These are phyloP conservation scores for Pilophorus perplexus DNA, from an alignment of 2,888 invertebrate species.

Conservation along the genomic window DNA sequence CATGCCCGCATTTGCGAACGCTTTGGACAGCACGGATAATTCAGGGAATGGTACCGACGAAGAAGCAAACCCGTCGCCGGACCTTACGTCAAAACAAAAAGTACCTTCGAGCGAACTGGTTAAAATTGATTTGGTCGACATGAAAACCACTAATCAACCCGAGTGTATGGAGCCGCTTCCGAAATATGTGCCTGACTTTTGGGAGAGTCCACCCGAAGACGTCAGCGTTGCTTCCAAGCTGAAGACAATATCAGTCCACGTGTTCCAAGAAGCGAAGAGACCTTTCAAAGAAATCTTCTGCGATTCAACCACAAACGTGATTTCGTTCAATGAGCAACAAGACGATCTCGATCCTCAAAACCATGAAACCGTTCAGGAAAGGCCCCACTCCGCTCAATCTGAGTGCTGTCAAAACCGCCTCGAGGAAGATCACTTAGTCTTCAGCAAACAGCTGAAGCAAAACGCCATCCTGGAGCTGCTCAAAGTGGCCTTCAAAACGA, in stretches of 20 bases:
- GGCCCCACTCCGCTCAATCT: too few relatives aligned
- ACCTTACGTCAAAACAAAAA: too few relatives aligned
- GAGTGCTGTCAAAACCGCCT: too few relatives aligned
- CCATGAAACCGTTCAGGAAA: too few relatives aligned
- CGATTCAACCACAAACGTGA: too few relatives aligned
- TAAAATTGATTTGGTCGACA: background rate
- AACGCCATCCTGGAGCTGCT: background rate
- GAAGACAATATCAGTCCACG: background rate
- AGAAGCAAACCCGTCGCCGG: too few relatives aligned
- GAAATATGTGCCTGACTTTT: slow-evolving; percentile 2
- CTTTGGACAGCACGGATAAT: background rate
- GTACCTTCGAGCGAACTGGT: too few relatives aligned
- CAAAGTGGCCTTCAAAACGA: slow-evolving; percentile 15
- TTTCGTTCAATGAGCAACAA: too few relatives aligned
- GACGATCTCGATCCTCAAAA: too few relatives aligned
- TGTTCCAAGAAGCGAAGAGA: background rate
- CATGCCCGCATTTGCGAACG: background rate
- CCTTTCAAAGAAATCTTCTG: slow-evolving; percentile 8
- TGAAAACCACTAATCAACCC: background rate
- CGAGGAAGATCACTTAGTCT: too few relatives aligned
- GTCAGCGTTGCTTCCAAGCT: background rate
- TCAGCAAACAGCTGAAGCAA: slow-evolving; percentile 5
- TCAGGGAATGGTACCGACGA: background rate
- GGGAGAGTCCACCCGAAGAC: background rate
- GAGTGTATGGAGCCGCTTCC: background rate